A percentile compares a stretch with the other conserved stretches of the same genome.
These are phyloP conservation scores for Lasioglossum leucozonium DNA, from an alignment of 2,888 invertebrate genomes.

Conservation along the genomic window DNA sequence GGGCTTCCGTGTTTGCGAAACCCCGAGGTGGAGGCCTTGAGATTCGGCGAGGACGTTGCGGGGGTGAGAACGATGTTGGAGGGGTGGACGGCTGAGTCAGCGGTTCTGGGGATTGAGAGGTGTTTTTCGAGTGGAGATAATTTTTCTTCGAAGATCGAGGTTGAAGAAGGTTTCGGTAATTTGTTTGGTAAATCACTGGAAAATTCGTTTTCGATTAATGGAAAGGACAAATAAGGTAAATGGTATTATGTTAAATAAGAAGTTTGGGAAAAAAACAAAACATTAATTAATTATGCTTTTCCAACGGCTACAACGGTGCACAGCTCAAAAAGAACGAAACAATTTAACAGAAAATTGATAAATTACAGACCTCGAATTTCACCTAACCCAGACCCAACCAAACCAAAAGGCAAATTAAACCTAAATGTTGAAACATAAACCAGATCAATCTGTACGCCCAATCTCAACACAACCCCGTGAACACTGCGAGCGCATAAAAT, in stretches of 20 bases:
- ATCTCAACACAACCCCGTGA: neutral
- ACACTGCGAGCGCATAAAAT: neutral
- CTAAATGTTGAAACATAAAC: neutral
- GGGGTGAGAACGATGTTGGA: neutral
- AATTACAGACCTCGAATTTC: neutral
- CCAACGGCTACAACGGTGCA: too few relatives aligned
- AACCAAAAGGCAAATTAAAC: neutral
- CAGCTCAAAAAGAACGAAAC: too few relatives aligned
- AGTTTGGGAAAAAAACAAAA: too few relatives aligned
- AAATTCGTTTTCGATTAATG: too few relatives aligned
- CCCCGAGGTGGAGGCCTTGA: slow-evolving; percentile 17
- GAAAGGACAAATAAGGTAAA: too few relatives aligned
- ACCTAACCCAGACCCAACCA: neutral
- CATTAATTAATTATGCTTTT: too few relatives aligned
- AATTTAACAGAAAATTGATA: too few relatives aligned
- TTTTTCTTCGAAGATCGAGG: neutral
- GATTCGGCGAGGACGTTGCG: neutral
- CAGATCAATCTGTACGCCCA: neutral
- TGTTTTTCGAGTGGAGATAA: neutral
- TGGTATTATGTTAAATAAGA: too few relatives aligned
- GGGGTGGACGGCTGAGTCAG: neutral
- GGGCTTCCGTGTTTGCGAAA: slow-evolving; percentile 45
- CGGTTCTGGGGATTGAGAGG: neutral
- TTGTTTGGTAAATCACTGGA: neutral
- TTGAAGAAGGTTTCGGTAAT: too few relatives aligned